Evolutionary conservation across 2,113 vertebrate species (phyloP), one percentile per base, ranked within the genome.

Genomic region (Pygoscelis adeliae): DNA sequence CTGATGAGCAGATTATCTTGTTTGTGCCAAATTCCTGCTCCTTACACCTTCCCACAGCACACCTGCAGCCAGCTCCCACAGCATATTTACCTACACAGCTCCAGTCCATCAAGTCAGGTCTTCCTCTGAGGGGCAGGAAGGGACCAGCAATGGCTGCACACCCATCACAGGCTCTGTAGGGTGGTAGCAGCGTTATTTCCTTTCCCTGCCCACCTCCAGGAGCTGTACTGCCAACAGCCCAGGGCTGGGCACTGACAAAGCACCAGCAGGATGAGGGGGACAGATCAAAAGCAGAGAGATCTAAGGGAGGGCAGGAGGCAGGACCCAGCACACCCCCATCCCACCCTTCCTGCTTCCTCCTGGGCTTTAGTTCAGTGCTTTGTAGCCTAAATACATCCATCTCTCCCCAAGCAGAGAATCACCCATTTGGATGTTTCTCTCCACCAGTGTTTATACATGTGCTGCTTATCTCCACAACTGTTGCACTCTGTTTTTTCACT

Each of bases 341-440:
- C 87, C 95, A 93, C 95, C 96, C 87, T 97, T 97, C 93, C 96
- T 97, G 95, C 90, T 97, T 97, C 97, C 96, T 97, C 72, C 22
- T 2, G 2, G 53, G 36, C 86, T 81, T 52, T 20, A 30, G 65
- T 25, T 83, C 66, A 74, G 55, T 8, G 15, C 85, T 62, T 56
- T 63, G 40, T 8, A 70, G 62, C 62, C 42, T 49, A 50, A 85
- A 93, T 6, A 77, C 19, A 22, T n/a, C 47, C 77, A 66, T 9
- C 67, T 63, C 7, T 20, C 29, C 26, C 32, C 12, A 22, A 16
- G 32, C 61, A 63, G 21, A 76, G 17, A 63, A 72, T 32, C 5
- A 34, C 8, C 27, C 30, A 4, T 4, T 10, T 16, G 42, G 62
- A 62, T 69, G 32, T n/a, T 85, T 62, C 70, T 34, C 70, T 62